Evolutionary conservation across 2,888 invertebrate species (phyloP).

Genomic region (Eilema depressum): DNA sequence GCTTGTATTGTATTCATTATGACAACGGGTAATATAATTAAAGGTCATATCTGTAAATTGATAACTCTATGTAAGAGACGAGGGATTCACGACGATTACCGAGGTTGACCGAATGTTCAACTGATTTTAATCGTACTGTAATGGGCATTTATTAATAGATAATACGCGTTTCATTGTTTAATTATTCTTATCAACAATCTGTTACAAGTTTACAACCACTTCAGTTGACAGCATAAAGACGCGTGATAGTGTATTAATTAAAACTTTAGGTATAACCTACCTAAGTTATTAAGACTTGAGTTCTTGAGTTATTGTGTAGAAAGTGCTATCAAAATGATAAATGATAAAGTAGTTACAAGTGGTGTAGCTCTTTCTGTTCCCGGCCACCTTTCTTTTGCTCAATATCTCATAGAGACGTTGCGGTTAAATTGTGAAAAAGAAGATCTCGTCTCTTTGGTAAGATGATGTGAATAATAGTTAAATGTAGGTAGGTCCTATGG

Average conservation of each 20-base stretch:
- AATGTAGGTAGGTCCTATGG: not conserved
- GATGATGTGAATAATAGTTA: constrained; percentile 20
- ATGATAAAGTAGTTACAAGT: constrained; percentile 66
- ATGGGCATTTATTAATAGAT: too few species aligned
- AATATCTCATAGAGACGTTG: constrained; percentile 66
- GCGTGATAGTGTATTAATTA: not conserved
- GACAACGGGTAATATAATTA: too few species aligned
- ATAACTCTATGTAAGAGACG: too few species aligned
- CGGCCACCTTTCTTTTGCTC: constrained; percentile 67
- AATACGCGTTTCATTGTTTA: not conserved
- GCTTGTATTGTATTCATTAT: too few species aligned
- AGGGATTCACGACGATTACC: too few species aligned
- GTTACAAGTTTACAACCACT: not conserved
- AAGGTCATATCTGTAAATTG: too few species aligned
- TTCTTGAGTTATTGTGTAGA: not conserved
- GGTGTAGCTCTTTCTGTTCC: constrained; percentile 64
- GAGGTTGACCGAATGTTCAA: too few species aligned
- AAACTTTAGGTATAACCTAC: too few species aligned
- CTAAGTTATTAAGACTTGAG: not conserved
- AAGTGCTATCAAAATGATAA: constrained; percentile 51
- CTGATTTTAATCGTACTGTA: too few species aligned
- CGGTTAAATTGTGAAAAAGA: constrained; percentile 49
- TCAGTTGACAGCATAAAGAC: not conserved
- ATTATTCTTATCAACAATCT: not conserved
- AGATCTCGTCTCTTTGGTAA: constrained; percentile 65